phyloP scores from a whole-genome alignment of 2,113 vertebrate genomes.

The Cryptomyrus ogoouensis region DNA sequence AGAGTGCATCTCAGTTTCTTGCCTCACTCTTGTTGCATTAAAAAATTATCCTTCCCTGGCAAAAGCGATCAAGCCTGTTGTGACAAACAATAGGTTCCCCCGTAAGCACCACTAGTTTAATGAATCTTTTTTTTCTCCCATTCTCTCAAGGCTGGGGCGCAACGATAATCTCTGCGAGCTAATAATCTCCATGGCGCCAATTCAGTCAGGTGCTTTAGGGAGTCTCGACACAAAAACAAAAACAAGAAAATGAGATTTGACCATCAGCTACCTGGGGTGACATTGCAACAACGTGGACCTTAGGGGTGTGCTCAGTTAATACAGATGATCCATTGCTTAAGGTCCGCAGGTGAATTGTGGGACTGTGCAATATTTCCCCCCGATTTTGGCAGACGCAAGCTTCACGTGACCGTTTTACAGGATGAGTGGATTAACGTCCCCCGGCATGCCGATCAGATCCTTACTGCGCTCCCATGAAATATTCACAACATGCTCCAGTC shows the following conservation, averaged over 20 bases:
- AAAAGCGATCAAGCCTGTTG: background rate
- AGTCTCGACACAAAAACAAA: background rate
- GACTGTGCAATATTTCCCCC: slow-evolving; percentile 21
- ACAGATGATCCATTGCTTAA: slow-evolving; percentile 18
- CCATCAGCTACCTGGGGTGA: background rate
- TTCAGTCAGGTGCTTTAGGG: background rate
- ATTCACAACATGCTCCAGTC: slow-evolving; percentile 48
- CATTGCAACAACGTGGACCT: background rate
- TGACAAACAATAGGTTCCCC: background rate
- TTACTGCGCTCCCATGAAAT: slow-evolving; percentile 53
- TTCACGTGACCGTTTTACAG: slow-evolving; percentile 21
- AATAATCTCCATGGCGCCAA: background rate
- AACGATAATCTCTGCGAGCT: background rate
- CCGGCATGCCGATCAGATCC: slow-evolving; percentile 9
- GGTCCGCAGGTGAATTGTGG: slow-evolving; percentile 33
- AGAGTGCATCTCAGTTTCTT: background rate
- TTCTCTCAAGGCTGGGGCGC: background rate
- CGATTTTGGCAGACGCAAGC: background rate
- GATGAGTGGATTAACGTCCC: background rate
- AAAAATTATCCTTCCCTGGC: background rate
- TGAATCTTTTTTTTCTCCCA: background rate
- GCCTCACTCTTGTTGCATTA: background rate
- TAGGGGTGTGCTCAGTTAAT: slow-evolving; percentile 23
- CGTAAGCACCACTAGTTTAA: background rate
- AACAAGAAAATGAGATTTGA: slow-evolving; percentile 5